Base-by-base conservation (phyloP, 1,140 invertebrate species). In the Ditylenchus dipsaci region DNA sequence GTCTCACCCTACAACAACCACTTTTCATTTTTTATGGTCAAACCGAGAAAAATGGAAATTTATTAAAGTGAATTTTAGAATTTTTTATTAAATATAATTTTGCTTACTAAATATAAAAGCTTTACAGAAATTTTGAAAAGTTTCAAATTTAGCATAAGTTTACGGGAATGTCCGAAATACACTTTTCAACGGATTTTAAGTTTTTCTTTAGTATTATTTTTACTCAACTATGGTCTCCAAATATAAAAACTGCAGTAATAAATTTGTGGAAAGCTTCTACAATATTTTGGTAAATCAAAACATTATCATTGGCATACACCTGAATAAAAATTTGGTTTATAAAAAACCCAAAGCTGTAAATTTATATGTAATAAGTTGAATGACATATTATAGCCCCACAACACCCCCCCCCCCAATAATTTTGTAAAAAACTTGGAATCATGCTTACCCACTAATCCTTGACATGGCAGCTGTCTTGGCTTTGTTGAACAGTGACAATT, bases 371-470 rank as follows among this genome's bases (percentile, higher is more conserved):
- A 13, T 13, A 23, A 23, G 21, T 3, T 5, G 29, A 56, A 23
- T 29, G 21, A 56, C 21, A 23, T 5, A 23, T 5, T 23, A 23
- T 56, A 13, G 53, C 53, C 3, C 29, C 9, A 56, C 29, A 56
- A 13, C 3, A 3, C 3, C 3, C 53, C 9, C 9, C 3, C 3
- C 53, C 53, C 21, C 21, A 56, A 5, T 3, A n/a, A 30, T 61
- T n/a, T 7, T 26, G 1, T 7, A 19, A 61, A 61, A 27, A 30
- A 5, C 19, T 90, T 17, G 92, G 85, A 27, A 91, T 88, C 75
- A 90, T 88, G 83, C 92, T 91, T 15, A 94, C 90, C 92, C 92
- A 63, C 89, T 89, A 81, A 95, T 95, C 26, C 93, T 90, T 30
- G 90, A 92, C 90, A 92, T 92, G 1, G 90, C 80, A 17, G 76